phyloP scores from a whole-genome alignment of 2,888 invertebrate species.

The Tineola bisselliella region DNA sequence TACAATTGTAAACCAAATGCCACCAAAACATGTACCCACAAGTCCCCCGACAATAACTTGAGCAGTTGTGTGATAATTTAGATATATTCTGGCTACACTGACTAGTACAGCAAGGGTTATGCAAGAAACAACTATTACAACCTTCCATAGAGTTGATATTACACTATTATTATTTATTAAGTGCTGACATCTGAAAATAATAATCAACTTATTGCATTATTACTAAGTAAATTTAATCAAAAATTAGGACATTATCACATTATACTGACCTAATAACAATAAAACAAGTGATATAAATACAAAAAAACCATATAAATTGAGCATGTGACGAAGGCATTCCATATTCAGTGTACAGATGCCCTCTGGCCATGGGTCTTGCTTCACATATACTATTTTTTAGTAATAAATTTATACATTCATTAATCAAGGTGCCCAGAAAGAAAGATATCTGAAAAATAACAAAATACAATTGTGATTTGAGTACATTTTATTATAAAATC shows the following conservation, averaged over 20 bases:
- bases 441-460: conserved; percentile 78
- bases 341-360: conserved; percentile 77
- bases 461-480: too few species aligned
- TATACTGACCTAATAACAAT: conserved; percentile 80
- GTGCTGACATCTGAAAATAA: conserved; percentile 74
- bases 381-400: conserved; percentile 86
- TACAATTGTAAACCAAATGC: conserved; percentile 83
- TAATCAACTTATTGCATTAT: too few species aligned
- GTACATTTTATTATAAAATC: too few species aligned
- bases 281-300: conserved; percentile 84
- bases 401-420: conserved; percentile 81
- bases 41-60: conserved; percentile 85
- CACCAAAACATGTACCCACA: conserved; percentile 78
- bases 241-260: too few species aligned
- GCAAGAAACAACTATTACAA: conserved; percentile 71
- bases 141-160: conserved; percentile 78
- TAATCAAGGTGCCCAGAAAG: conserved; percentile 79
- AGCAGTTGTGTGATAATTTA: conserved; percentile 83
- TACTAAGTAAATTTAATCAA: too few species aligned
- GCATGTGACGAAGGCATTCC: conserved; percentile 94
- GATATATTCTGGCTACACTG: conserved; percentile 79
- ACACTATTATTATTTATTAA: conserved; percentile 83
- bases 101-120: conserved; percentile 69
- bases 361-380: conserved; percentile 77
- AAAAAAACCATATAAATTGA: conserved; percentile 92